Conservation (phyloP, 2,113 vertebrate species). For the Sinocyclocheilus maitianheensis region DNA sequence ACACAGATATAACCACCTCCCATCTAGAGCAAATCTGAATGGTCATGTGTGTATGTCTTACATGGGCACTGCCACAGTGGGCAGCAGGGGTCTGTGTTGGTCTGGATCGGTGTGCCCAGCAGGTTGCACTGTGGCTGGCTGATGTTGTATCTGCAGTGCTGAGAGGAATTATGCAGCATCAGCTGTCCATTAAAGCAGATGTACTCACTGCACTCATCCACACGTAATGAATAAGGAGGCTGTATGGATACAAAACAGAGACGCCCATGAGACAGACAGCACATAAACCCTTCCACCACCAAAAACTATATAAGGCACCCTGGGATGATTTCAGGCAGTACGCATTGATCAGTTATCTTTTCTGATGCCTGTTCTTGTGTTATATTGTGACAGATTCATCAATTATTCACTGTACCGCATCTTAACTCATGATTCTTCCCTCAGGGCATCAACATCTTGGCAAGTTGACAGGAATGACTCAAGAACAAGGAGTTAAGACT, state of each 20-base stretch:
- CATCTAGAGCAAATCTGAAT: not conserved
- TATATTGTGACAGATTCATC: not conserved
- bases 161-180: slow-evolving; percentile 90
- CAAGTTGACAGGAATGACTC: slow-evolving; percentile 38
- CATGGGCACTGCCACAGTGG: slow-evolving; percentile 97
- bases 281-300: not conserved
- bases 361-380: not conserved
- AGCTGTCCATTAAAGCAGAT: slow-evolving; percentile 89
- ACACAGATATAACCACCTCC: not conserved
- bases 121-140: slow-evolving; percentile 89
- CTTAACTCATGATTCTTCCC: not conserved
- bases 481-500: slow-evolving; percentile 21
- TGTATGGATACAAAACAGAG: slow-evolving; percentile 54
- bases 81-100: slow-evolving; percentile 90
- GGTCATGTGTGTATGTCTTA: slow-evolving; percentile 69
- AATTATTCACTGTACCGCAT: not conserved
- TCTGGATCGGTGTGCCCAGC: slow-evolving; percentile 89
- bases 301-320: not conserved
- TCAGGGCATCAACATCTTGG: not conserved
- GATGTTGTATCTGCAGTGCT: slow-evolving; percentile 86
- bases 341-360: not conserved
- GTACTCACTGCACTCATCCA: slow-evolving; percentile 91
- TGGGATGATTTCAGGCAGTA: not conserved
- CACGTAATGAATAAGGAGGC: slow-evolving; percentile 84
- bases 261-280: not conserved